Conservation (phyloP, 1,140 invertebrate genomes). For the Bombus ignitus region DNA sequence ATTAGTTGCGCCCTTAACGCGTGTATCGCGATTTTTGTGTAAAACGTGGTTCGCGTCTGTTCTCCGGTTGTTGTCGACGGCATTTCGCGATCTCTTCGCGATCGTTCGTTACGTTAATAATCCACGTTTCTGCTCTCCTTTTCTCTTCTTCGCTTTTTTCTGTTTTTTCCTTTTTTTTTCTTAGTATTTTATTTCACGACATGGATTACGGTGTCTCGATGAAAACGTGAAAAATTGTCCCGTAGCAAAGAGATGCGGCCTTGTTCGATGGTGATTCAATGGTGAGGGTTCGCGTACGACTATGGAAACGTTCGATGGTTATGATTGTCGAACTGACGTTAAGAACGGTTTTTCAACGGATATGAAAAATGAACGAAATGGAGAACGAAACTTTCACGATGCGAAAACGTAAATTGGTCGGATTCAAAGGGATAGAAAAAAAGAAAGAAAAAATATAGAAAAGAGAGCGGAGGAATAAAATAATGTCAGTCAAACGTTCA, state of each 20-base stretch:
- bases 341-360: not conserved
- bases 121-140: conserved; percentile 1
- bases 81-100: not conserved
- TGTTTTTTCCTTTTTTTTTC: not conserved
- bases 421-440: not conserved
- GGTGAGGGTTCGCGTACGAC: conserved; percentile 34
- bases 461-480: not conserved
- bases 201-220: conserved; percentile 10
- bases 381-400: not conserved
- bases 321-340: conserved; percentile 27
- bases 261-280: conserved; percentile 14
- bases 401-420: not conserved
- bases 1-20: not conserved
- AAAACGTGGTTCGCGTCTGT: not conserved
- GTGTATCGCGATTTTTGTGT: not conserved
- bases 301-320: conserved; percentile 26
- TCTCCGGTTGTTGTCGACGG: conserved; percentile 3
- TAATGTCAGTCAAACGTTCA: not conserved
- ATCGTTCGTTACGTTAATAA: conserved; percentile 12
- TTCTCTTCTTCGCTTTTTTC: not conserved
- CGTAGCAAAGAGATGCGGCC: conserved; percentile 44
- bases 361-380: not conserved
- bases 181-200: not conserved
- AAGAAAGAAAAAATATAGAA: not conserved
- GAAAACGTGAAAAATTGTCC: conserved; percentile 55